Evolutionary conservation across 2,797 vertebrate species (phyloP).

Genomic region (Scolopax bukidnonensis): DNA sequence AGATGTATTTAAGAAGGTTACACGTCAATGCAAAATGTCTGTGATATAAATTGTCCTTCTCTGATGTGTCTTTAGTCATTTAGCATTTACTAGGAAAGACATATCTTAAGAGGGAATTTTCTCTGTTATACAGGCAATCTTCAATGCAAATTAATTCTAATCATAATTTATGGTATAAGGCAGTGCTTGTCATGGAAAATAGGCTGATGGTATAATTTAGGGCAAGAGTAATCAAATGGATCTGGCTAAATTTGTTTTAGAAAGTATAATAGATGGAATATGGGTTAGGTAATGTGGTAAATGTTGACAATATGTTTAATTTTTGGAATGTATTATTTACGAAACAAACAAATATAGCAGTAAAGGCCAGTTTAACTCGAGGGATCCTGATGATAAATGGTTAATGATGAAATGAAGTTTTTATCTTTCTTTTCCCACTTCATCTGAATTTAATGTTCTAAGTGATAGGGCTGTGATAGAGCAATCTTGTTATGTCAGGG

Average conservation of each 20-base stretch:
- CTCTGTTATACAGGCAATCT: neutral
- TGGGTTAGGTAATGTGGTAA: neutral
- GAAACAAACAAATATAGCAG: neutral
- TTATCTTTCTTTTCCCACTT: neutral
- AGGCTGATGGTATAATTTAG: constrained; percentile 38
- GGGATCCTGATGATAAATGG: neutral
- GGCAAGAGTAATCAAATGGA: constrained; percentile 35
- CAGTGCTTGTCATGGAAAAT: constrained; percentile 13
- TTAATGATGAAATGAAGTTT: constrained; percentile 1
- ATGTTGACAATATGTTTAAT: neutral
- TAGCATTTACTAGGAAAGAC: neutral
- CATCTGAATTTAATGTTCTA: constrained; percentile 20
- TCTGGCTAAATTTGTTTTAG: neutral
- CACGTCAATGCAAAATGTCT: neutral
- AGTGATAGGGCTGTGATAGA: neutral
- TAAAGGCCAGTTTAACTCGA: neutral
- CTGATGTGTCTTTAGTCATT: neutral
- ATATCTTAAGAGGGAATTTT: neutral
- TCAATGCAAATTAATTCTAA: constrained; percentile 23
- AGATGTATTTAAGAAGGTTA: constrained; percentile 1
- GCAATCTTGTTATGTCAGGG: neutral
- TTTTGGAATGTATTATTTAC: constrained; percentile 7
- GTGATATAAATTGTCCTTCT: neutral
- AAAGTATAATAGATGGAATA: neutral
- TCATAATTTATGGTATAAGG: constrained; percentile 15